Base-by-base conservation (phyloP, 2,797 vertebrate species). In the Falco rusticolus region DNA sequence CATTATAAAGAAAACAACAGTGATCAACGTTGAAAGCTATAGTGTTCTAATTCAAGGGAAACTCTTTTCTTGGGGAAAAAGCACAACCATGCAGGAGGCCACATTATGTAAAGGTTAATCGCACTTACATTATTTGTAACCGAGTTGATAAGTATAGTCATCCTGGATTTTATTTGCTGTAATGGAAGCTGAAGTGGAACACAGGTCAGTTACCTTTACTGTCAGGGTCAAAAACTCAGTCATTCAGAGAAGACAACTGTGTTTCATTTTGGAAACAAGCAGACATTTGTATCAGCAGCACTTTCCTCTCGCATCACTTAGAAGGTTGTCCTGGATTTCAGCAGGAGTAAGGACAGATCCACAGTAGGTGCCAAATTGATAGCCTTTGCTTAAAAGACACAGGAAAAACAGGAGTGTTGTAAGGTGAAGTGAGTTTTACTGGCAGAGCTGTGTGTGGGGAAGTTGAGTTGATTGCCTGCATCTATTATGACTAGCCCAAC, bases 401-500 rank as follows among this genome's bases (percentile, higher is more conserved):
- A 39, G 84, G 84, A 68, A 93, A 87, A 90, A 61, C 82, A 84
- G 71, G 79, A 89, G 78, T 71, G 80, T 82, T 96, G 94, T 93
- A 91, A 89, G 84, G 91, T 92, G 82, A 90, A 88, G 72, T 68
- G 79, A 95, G 87, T 84, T 94, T 90, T 95, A 90, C 87, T 95
- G 92, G 93, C 84, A 84, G 91, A 93, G 85, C 80, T 87, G 45
- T 90, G 72, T 95, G 93, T 71, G 90, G 78, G 91, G 95, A 93
- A 96, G 94, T 77, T 57, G 81, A 92, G 53, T 60, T 92, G 90
- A 88, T 84, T 95, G 95, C 91, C 78, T 96, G 91, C 92, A 96
- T 97, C 90, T 89, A 92, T 97, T 97, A 89, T 80, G 86, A 92
- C 77, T 96, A 76, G 96, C 96, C 97, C 96, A 97, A 95, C 97